Evolutionary conservation across 2,888 invertebrate genomes (phyloP), one percentile per base, ranked within the genome.

Genomic region (Cheilosia urbana): DNA sequence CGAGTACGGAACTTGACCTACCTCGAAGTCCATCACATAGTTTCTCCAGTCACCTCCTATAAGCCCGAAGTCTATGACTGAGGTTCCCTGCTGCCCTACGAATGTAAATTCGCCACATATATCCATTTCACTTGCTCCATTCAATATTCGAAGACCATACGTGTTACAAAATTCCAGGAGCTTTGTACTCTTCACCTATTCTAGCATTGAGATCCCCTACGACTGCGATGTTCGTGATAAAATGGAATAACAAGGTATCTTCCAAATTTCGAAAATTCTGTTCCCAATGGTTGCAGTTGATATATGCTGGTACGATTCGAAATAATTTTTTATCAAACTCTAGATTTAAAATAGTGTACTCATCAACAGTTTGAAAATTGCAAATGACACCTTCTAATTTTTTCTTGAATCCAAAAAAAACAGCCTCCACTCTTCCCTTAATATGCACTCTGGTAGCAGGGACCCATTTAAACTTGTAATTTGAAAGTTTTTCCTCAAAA

Each of bases 111-210:
- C 53, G 4, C 11, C 53, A 24, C 27, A 24, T 17, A 21, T 5
- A 42, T 66, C 53, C 27, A 15, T 17, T 27, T 53, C 24, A 24
- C 24, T 24, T 24, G 24, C 24, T 24, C 24, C 24, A 24, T 24
- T 24, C 24, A 24, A 24, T 24, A 24, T 24, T 24, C 42, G 34
- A 4, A 37, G 21, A 19, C 51, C 65, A 51, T 51, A 65, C 3
- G 37, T 27, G 9, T 65, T 27, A 42, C 53, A 42, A 1, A 66
- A 17, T 27, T 66, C 53, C 47, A 66, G 53, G n/a, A 53, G 24
- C 40, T 66, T 66, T 40, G 19, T 21, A n/a, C 9, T 27, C 47
- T 30, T 30, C 30, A 6, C 30, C 30, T 7, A 47, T 30, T 47
- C 45, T n/a, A n/a, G n/a, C n/a, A n/a, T n/a, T n/a, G n/a, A n/a